Base-by-base conservation (phyloP, 1,140 invertebrate genomes). In the Daktulosphaira vitifoliae region DNA sequence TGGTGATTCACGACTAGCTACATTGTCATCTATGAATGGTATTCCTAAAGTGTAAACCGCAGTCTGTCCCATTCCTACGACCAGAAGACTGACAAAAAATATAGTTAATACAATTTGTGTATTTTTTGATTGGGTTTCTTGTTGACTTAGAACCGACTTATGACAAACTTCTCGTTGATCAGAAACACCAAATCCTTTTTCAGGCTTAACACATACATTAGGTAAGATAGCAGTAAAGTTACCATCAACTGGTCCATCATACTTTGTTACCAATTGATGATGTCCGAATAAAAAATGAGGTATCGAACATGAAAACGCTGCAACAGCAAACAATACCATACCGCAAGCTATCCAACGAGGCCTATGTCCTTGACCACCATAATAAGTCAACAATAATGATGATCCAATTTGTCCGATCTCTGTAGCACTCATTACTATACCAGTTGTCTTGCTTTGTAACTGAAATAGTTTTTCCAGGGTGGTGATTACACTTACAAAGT, bases 401-500 rank as follows among this genome's bases (percentile, higher is more conserved):
- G 87, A 89, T 46, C 86, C 85, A 67, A 95, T 94, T 74, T 96
- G 92, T 1, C 95, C 94, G 70, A 97, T 89, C 75, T 98, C 94
- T 20, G 92, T 94, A 9, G 92, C 91, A 62, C 89, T 92, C 79
- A 96, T 85, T 69, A 97, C 85, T 44, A 93, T 84, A 0, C 93
- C 94, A 0, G 92, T 96, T 6, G 92, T 93, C 74, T 91, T 92
- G 54, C 91, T 95, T 71, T 94, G 91, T 49, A 97, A 89, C 79
- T 92, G 89, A 74, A 95, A 97, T 33, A 96, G 79, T 77, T 96
- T 96, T 76, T 98, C 94, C 39, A 98, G 90, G 8, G 93, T 97
- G 25, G 95, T 97, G 72, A 97, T 92, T 64, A 95, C 91, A 71
- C 90, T 93, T 29, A 95, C 93, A 74, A 97, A 92, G 76, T 97